Base-by-base conservation (phyloP, 2,113 vertebrate species). In the Plotosus lineatus region DNA sequence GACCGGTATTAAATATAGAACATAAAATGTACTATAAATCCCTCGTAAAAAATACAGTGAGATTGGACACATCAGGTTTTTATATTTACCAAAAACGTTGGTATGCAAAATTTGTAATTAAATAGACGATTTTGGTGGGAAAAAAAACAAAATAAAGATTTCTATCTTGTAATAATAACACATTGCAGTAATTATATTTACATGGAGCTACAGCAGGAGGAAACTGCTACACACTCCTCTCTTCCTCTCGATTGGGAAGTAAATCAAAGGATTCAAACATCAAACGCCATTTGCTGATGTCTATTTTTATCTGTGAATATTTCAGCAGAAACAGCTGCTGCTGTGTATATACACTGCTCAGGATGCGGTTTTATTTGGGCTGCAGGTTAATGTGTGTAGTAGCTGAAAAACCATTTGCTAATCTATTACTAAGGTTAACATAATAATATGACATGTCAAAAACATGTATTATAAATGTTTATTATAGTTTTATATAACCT, bases 231-330 rank as follows among this genome's bases (percentile, higher is more conserved):
- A 50, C 46, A 23, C 69, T 21, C 69, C 4, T 0, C 28, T 50
- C 69, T 73, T 73, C 69, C 69, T 11, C 17, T 36, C 28, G 2
- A 51, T 23, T 51, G 69, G 31, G 48, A 73, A 36, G 8, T 17
- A 0, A 73, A 50, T 73, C 28, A 73, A 73, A 36, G 69, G 46
- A 73, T 73, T 48, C 69, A 36, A 48, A 51, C 69, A 73, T 73
- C 69, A 73, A 73, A 73, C 33, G 65, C 11, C 11, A 0, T 28
- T 33, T 33, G 44, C 48, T 51, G 44, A 51, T 33, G 69, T 51
- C 28, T 73, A 51, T 73, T 73, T 73, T 51, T 51, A 50, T 51
- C 17, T 36, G 8, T 0, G 48, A 1, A 48, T 73, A 51, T 33
- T 73, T 73, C 46, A 51, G 48, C 15, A 48, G 21, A 19, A 48